Base-by-base conservation (phyloP, 2,888 invertebrate genomes). In the Thereva unica region DNA sequence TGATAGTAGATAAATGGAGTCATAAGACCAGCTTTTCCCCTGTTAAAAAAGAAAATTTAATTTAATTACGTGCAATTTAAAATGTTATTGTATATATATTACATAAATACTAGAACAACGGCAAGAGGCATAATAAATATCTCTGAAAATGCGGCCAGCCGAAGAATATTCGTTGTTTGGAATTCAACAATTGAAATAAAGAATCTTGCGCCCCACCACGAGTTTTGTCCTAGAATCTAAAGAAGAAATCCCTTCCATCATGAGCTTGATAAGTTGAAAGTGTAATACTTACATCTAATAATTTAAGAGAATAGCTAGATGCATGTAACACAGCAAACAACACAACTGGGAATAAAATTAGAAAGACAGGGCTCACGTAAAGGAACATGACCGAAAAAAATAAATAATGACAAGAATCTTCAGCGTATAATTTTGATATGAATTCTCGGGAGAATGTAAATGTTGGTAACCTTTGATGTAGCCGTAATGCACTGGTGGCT, bases 1-100 rank as follows among this genome's bases (percentile, higher is more conserved):
- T 97, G 93, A 83, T 97, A 98, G 85, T 98, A 99, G 76, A 97
- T 88, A 82, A 99, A 92, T 52, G 97, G 97, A 9, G 96, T 92
- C 76, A 98, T 83, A 67, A 98, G 83, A 38, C 92, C 93, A 76
- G 92, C 92, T 81, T 90, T 88, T 38, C 97, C 97, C 81, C 97
- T 97, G 84, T 56, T 84, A 83, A 70, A 70, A 72, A 70, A 61
- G 44, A 68, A 52, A 61, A 66, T 42, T 68, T 57, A 63, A 37
- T 38, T 55, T 57, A 38, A 55, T 55, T 55, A 7, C 38, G 42
- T 34, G 42, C 12, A 4, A 3, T 9, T 35, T 52, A 3, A 1
- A 41, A n/a, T 45, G 9, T 35, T 52, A 6, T 10, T 9, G 42
- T 69, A 77, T 89, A 91, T 69, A 77, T 89, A 91, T 89, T 84